These are phyloP conservation scores for Calycopis cecrops DNA, from an alignment of 1,140 invertebrate genomes.

Conservation along the genomic window DNA sequence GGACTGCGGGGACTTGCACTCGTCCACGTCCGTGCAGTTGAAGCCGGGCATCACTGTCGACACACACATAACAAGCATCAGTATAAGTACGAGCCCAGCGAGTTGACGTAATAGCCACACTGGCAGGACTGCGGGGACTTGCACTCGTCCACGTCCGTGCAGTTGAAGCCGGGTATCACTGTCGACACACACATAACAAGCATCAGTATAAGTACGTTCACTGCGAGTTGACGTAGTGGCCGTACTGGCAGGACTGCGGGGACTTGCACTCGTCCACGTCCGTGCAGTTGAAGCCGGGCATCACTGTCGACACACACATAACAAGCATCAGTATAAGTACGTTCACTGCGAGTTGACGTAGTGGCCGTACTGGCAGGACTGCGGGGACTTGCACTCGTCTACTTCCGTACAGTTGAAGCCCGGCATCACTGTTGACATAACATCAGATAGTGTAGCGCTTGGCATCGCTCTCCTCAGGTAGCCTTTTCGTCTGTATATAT, in stretches of 20 bases:
- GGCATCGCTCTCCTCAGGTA: no score
- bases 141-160: conserved; percentile 89
- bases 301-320: conserved; percentile 55
- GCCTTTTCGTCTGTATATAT: no score
- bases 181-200: no score
- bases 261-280: conserved; percentile 89
- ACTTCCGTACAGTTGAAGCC: conserved; percentile 82
- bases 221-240: conserved; percentile 84
- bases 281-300: conserved; percentile 76
- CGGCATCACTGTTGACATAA: conserved; percentile 50
- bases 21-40: conserved; percentile 84
- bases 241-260: conserved; percentile 82
- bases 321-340: no score
- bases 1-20: conserved; percentile 84
- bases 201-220: no score
- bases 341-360: conserved; percentile 88
- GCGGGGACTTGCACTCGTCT: conserved; percentile 87
- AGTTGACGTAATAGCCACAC: conserved; percentile 84
- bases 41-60: conserved; percentile 72
- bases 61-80: no score
- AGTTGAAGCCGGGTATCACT: conserved; percentile 75
- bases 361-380: conserved; percentile 79
- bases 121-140: conserved; percentile 82
- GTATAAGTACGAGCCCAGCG: conserved; percentile 87
- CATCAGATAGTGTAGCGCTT: no score